Evolutionary conservation across 2,797 vertebrate genomes (phyloP).

Genomic region (Pantherophis alleghaniensis): DNA sequence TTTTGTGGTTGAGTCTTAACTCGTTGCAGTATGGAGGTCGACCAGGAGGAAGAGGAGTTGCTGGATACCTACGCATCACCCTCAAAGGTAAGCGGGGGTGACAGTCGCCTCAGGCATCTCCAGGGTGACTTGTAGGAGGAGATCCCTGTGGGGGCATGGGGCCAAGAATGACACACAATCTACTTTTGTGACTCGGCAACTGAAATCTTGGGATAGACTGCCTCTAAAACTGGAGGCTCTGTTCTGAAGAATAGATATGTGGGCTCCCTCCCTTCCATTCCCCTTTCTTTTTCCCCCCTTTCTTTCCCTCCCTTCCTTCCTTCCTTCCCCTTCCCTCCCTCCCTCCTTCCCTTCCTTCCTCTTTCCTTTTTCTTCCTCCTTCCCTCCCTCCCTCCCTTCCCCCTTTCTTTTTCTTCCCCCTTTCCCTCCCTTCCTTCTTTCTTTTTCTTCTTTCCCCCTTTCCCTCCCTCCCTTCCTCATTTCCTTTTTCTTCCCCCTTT

Average conservation of each 20-base stretch:
- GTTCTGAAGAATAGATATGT: background rate
- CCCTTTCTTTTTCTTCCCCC: too few species aligned
- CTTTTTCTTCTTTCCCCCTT: too few species aligned
- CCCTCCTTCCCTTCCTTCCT: too few species aligned
- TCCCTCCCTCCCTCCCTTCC: too few species aligned
- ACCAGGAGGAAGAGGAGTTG: slow-evolving; percentile 86
- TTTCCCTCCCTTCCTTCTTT: too few species aligned
- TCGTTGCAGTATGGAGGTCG: slow-evolving; percentile 78
- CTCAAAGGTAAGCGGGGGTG: slow-evolving; percentile 76
- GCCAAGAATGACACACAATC: background rate
- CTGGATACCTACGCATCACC: slow-evolving; percentile 87
- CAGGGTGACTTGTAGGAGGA: background rate
- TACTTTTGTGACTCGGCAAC: background rate
- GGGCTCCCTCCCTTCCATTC: too few species aligned
- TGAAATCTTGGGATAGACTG: background rate
- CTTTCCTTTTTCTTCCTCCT: too few species aligned
- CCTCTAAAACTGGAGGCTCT: background rate
- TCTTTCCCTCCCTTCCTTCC: too few species aligned
- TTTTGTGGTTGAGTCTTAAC: background rate
- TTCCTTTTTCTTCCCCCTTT: too few species aligned
- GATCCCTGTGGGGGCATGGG: background rate
- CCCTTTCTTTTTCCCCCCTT: too few species aligned
- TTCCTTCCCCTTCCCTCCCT: too few species aligned
- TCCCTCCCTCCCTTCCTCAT: too few species aligned
- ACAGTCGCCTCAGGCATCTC: background rate